Conservation (phyloP, 2,797 vertebrate genomes). For the Rhinogobio ventralis region DNA sequence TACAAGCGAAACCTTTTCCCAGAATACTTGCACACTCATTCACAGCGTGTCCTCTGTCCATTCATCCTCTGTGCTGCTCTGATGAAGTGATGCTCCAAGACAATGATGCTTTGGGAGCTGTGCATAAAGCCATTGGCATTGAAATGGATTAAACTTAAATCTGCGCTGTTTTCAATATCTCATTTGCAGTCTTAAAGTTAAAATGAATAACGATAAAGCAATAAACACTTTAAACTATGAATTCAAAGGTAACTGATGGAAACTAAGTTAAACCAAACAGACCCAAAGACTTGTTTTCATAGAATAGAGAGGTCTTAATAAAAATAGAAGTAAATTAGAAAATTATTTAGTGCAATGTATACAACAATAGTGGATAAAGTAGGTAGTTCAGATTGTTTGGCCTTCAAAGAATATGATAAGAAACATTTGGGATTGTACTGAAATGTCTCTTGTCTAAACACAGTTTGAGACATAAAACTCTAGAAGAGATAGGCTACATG, state of each 20-base stretch:
- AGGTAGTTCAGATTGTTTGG: neutral
- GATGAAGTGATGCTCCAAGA: neutral
- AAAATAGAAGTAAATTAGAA: neutral
- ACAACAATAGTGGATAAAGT: neutral
- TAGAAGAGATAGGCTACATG: neutral
- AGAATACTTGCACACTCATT: neutral
- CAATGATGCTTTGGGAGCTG: constrained; percentile 13
- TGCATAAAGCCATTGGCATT: constrained; percentile 13
- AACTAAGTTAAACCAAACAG: neutral
- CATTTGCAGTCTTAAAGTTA: neutral
- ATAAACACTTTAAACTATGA: constrained; percentile 6
- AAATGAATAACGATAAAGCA: constrained; percentile 19
- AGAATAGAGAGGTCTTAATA: neutral
- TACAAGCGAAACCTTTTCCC: constrained; percentile 19
- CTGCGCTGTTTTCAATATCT: neutral
- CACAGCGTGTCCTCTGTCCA: constrained; percentile 7
- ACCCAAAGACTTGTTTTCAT: neutral
- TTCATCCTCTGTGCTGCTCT: constrained; percentile 13
- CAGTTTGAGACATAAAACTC: neutral
- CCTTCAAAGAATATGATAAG: neutral
- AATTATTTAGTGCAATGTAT: neutral
- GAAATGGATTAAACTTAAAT: constrained; percentile 20
- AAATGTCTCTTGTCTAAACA: neutral
- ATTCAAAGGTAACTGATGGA: neutral
- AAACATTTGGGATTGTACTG: neutral